phyloP scores from a whole-genome alignment of 2,113 vertebrate genomes.

The Ptilonorhynchus violaceus region DNA sequence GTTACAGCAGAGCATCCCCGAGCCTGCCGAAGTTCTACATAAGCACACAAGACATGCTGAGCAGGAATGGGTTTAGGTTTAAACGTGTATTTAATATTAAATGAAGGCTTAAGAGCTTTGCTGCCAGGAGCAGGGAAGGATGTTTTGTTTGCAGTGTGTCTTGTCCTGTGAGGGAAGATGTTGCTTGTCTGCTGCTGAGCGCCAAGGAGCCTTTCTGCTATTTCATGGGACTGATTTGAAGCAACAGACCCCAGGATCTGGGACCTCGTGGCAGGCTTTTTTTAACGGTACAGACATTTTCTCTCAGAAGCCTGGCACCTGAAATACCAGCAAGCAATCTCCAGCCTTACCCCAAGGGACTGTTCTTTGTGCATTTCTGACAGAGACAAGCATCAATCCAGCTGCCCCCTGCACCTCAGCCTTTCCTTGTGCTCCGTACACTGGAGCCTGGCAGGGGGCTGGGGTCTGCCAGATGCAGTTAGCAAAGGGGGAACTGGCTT shows the following conservation, averaged over 20 bases:
- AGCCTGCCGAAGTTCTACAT: neutral
- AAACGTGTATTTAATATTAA: neutral
- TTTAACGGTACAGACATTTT: neutral
- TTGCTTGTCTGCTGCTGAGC: neutral
- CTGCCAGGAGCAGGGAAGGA: neutral
- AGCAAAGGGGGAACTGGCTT: neutral
- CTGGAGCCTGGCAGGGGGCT: neutral
- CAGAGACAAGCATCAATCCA: neutral
- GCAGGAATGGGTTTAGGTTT: neutral
- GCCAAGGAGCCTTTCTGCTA: neutral
- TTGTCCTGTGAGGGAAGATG: neutral
- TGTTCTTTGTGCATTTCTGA: neutral
- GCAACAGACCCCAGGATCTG: neutral
- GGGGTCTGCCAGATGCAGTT: neutral
- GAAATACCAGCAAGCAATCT: neutral
- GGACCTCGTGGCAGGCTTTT: neutral
- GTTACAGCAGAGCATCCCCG: neutral
- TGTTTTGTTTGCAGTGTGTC: neutral
- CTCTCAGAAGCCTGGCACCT: neutral
- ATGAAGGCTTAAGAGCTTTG: conserved; percentile 33
- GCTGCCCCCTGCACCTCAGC: neutral
- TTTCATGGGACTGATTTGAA: neutral
- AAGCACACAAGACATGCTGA: neutral
- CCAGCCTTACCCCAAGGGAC: neutral
- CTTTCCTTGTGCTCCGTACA: fast-evolving